Evolutionary conservation across 2,888 invertebrate genomes (phyloP), one percentile per base, ranked within the genome.

Genomic region (Drosophila macrospina): DNA sequence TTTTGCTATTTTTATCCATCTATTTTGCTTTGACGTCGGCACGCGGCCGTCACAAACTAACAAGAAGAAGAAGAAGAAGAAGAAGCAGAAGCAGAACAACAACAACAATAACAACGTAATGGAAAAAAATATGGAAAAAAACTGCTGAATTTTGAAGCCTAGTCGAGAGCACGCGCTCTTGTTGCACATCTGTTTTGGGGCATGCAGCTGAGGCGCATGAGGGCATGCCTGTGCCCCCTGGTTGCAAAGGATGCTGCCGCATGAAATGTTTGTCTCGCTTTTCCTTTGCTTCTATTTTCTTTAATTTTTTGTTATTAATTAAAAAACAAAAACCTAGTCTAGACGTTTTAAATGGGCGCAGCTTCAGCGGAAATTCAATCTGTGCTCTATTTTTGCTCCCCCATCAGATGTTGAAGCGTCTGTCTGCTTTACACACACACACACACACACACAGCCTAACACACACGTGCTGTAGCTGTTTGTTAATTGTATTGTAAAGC

Each of bases 331-430:
- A 75, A 77, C 68, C 73, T 51, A 68, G 74, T 75, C 68, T 86
- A 86, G 89, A 88, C 86, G 61, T 42, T 75, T 70, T 76, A 81
- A 88, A 86, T 78, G 80, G 78, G 69, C 36, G 52, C 72, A 60
- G 72, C 77, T 74, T 81, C 79, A 70, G 56, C 75, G 89, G 86
- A 88, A 86, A 86, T 75, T 80, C 78, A 87, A 86, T 86, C 85
- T 80, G 26, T 75, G 81, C 78, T 81, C 85, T 86, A 81, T 84
- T 88, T 88, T 84, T 61, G 70, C 62, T 61, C 45, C 63, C 66
- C 72, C 44, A 72, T 45, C 39, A 50, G 42, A 56, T 47, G 1
- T 55, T 48, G 39, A 74, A 64, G 65, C 60, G 50, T 48, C 55
- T 63, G 47, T 73, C 44, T 55, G 47, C 24, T 45, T n/a, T 15